phyloP scores from a whole-genome alignment of 2,888 invertebrate species.

The Volucella bombylans region DNA sequence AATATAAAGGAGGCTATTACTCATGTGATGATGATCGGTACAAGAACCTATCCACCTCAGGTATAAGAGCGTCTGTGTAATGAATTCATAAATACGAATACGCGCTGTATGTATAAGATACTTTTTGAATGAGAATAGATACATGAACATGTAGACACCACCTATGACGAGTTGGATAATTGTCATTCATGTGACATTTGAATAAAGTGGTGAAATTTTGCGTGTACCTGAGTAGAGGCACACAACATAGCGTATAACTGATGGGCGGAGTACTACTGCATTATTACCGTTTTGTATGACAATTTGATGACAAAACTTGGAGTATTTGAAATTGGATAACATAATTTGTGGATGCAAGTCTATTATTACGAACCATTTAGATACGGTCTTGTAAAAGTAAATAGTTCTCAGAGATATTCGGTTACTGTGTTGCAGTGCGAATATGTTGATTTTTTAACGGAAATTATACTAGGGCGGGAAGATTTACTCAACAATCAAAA shows the following conservation, averaged over 20 bases:
- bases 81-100: slow-evolving; percentile 52
- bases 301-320: slow-evolving; percentile 47
- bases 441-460: slow-evolving; percentile 23
- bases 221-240: slow-evolving; percentile 37
- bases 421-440: slow-evolving; percentile 21
- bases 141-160: neutral
- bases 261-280: slow-evolving; percentile 37
- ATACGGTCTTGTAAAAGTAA: neutral
- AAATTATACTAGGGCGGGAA: slow-evolving; percentile 2
- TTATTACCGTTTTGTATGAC: slow-evolving; percentile 58
- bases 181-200: slow-evolving; percentile 50
- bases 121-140: slow-evolving; percentile 34
- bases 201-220: slow-evolving; percentile 44
- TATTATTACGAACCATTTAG: slow-evolving; percentile 22
- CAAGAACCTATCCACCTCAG: slow-evolving; percentile 15
- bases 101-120: slow-evolving; percentile 24
- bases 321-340: slow-evolving; percentile 45
- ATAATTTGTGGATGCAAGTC: slow-evolving; percentile 45
- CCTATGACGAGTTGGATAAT: slow-evolving; percentile 31
- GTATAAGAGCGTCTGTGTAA: slow-evolving; percentile 37
- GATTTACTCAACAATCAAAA: neutral
- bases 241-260: neutral
- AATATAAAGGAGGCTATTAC: slow-evolving; percentile 15
- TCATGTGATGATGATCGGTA: slow-evolving; percentile 51
- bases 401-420: slow-evolving; percentile 57